These are phyloP conservation scores for Vidua macroura DNA, from an alignment of 2,113 vertebrate species.

Conservation along the genomic window DNA sequence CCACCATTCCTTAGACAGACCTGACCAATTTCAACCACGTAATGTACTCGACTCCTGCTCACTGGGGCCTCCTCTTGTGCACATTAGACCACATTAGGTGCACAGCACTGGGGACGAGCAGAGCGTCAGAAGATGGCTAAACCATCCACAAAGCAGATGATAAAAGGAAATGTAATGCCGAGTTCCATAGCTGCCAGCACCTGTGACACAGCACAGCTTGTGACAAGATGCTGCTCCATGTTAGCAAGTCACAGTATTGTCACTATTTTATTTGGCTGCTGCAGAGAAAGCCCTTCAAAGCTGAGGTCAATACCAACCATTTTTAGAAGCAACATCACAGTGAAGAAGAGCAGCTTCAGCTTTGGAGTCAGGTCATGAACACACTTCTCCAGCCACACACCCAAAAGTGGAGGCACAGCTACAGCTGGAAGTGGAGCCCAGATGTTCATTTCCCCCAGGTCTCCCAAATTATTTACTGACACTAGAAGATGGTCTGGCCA, in stretches of 20 bases:
- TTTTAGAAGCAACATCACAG: constrained; percentile 1
- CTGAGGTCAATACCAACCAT: background rate
- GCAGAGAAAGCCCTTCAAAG: background rate
- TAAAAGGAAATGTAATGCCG: background rate
- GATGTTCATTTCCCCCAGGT: background rate
- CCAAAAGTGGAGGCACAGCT: background rate
- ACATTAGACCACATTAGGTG: background rate
- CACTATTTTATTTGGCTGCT: constrained; percentile 11
- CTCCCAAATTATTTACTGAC: background rate
- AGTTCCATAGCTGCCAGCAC: background rate
- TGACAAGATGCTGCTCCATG: background rate
- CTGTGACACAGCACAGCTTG: background rate
- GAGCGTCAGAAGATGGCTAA: background rate
- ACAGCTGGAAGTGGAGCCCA: background rate
- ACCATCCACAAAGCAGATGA: background rate
- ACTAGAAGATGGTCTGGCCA: background rate
- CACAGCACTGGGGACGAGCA: background rate
- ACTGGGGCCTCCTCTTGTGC: background rate
- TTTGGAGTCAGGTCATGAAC: background rate
- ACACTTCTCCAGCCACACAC: background rate
- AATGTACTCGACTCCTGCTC: background rate
- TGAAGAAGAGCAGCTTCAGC: background rate
- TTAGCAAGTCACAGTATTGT: background rate
- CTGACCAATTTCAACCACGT: background rate
- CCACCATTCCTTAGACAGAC: background rate